Conservation (phyloP, 2,888 invertebrate species). For the Melanargia galathea region DNA sequence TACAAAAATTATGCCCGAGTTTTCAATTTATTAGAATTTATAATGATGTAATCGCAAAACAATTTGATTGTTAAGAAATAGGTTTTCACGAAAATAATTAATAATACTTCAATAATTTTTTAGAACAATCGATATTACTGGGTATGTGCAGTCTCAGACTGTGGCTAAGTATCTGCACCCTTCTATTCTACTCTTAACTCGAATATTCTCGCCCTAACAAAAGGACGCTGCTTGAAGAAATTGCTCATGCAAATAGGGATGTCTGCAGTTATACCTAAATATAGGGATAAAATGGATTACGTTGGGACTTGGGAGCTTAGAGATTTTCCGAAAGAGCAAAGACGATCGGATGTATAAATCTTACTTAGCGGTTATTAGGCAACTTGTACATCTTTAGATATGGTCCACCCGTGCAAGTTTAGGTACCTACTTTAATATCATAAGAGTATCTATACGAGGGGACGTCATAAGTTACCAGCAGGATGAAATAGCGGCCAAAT, state of each 20-base stretch:
- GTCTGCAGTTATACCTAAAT: conserved; percentile 24
- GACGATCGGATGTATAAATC: conserved; percentile 8
- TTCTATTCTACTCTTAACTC: conserved; percentile 34
- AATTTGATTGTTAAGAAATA: too few relatives aligned
- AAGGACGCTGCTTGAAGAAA: conserved; percentile 42
- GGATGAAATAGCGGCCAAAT: too few relatives aligned
- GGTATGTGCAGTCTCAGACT: conserved; percentile 6
- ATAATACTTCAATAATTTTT: neutral
- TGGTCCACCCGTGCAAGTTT: too few relatives aligned
- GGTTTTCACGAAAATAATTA: neutral
- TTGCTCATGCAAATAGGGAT: conserved; percentile 43
- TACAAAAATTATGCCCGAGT: too few relatives aligned
- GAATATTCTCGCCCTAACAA: conserved; percentile 38
- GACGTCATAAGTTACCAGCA: too few relatives aligned
- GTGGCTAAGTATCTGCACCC: conserved; percentile 25
- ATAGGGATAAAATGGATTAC: conserved; percentile 24
- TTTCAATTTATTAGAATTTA: too few relatives aligned
- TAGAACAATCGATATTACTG: neutral
- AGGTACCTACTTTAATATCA: neutral
- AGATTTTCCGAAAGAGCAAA: conserved; percentile 10
- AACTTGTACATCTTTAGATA: too few relatives aligned
- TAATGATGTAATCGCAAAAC: too few relatives aligned
- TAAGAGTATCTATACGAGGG: neutral
- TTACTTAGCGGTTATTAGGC: conserved; percentile 11
- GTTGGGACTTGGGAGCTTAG: conserved; percentile 21